A percentile compares a stretch with the other conserved stretches of the same genome.
phyloP scores from a whole-genome alignment of 2,113 vertebrate genomes.

The Gallinago undulata region DNA sequence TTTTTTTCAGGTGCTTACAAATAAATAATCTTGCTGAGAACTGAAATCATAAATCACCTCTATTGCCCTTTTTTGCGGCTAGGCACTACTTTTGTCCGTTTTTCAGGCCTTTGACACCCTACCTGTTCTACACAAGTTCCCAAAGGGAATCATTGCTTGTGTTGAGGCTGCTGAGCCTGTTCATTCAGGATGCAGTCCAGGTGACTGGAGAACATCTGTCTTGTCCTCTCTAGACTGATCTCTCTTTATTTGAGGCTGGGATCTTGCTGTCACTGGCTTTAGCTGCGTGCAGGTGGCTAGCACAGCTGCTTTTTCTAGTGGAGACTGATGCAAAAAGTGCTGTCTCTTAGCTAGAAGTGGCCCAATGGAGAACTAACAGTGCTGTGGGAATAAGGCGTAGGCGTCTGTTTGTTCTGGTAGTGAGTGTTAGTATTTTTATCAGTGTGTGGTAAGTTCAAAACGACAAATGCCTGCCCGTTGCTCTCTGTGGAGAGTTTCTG shows the following conservation, averaged over 20 bases:
- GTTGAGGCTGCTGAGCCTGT: neutral
- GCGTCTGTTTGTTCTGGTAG: conserved; percentile 32
- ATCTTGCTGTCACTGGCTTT: conserved; percentile 16
- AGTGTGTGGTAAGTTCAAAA: neutral
- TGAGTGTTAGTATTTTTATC: conserved; percentile 1
- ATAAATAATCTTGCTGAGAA: neutral
- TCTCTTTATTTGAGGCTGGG: neutral
- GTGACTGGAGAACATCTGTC: conserved; percentile 7
- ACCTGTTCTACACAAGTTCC: neutral
- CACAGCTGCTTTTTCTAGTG: neutral
- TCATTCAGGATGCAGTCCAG: neutral
- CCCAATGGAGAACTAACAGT: neutral
- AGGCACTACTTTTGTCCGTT: neutral
- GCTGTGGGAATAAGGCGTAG: neutral
- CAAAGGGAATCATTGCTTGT: neutral
- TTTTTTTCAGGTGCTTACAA: neutral
- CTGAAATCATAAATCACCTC: neutral
- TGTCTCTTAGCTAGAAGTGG: neutral
- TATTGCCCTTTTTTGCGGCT: neutral
- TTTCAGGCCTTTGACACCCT: neutral
- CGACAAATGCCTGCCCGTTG: neutral
- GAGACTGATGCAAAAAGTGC: neutral
- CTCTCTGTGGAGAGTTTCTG: neutral
- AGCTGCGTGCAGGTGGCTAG: conserved; percentile 2
- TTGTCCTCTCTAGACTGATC: neutral